phyloP scores from a whole-genome alignment of 2,888 invertebrate species.

The Lepidocyrtoides sp. region DNA sequence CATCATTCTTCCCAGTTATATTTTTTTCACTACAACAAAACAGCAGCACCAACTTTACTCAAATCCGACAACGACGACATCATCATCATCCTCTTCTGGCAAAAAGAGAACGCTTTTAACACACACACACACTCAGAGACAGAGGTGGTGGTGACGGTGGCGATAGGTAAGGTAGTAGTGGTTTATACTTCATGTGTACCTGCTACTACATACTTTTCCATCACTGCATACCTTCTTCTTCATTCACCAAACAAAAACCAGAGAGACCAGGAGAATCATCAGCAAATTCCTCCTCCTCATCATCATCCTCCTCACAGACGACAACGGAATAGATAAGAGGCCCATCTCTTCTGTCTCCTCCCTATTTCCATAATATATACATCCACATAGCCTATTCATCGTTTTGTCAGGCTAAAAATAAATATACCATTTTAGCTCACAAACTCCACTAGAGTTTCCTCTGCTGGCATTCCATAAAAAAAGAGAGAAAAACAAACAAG shows the following conservation, averaged over 20 bases:
- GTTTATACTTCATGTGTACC: neutral
- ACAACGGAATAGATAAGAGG: neutral
- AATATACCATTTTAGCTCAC: neutral
- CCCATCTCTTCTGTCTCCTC: neutral
- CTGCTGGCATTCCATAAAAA: slow-evolving; percentile 45
- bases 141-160: neutral
- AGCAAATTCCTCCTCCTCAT: slow-evolving; percentile 3
- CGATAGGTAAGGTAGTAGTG: slow-evolving; percentile 7
- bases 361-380: neutral
- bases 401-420: neutral
- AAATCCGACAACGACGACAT: slow-evolving; percentile 9
- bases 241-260: neutral
- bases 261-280: neutral
- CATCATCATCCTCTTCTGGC: neutral
- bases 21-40: neutral
- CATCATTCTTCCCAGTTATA: neutral
- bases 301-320: too few species aligned
- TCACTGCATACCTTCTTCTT: neutral
- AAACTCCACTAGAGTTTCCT: neutral
- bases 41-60: too few species aligned
- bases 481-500: neutral
- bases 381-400: neutral
- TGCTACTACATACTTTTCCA: neutral
- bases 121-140: neutral
- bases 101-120: neutral